Base-by-base conservation (phyloP, 1,140 invertebrate species). In the Vollenhovia emeryi region DNA sequence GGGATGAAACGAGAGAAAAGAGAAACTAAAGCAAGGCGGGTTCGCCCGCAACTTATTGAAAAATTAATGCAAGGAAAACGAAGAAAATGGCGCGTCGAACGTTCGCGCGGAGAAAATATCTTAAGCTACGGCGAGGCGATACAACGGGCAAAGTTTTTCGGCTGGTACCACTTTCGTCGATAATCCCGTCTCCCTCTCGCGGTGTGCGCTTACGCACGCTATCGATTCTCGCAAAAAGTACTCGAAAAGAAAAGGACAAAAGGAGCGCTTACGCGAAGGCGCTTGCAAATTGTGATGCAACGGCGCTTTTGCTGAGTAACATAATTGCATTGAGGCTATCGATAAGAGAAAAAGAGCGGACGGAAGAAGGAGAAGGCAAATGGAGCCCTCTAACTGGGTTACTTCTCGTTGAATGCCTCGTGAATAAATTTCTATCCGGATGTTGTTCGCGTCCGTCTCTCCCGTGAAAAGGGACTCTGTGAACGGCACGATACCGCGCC, bases 351-450 rank as follows among this genome's bases (percentile, higher is more conserved):
- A 66, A 11, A 36, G 24, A 13, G 24, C 5, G 48, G 48, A 48
- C 18, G 21, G 62, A 24, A 45, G 36, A 83, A 85, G 11, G 50
- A 40, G 64, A 15, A n/a, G 30, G 60, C 78, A 84, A 66, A 87
- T 87, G 52, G 60, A 73, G 21, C 13, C n/a, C 45, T 82, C 57
- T 90, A 89, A 90, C 85, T 64, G 21, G 30, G 66, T 87, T 84
- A 89, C 48, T 64, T 57, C 50, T 33, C 11, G 64, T n/a, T 27
- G 57, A 80, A 91, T 86, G 66, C 62, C 30, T 43, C 68, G n/a
- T 60, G 89, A 90, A 90, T 89, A 87, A 89, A 89, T 91, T 91
- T 69, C 60, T 75, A 80, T 90, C 84, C 79, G 27, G 33, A 50
- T n/a, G 69, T 50, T 48, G 55, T 69, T 50, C 52, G 66, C 71